These are phyloP conservation scores for Sebastes taczanowskii DNA, from an alignment of 2,797 vertebrate genomes.

Conservation along the genomic window DNA sequence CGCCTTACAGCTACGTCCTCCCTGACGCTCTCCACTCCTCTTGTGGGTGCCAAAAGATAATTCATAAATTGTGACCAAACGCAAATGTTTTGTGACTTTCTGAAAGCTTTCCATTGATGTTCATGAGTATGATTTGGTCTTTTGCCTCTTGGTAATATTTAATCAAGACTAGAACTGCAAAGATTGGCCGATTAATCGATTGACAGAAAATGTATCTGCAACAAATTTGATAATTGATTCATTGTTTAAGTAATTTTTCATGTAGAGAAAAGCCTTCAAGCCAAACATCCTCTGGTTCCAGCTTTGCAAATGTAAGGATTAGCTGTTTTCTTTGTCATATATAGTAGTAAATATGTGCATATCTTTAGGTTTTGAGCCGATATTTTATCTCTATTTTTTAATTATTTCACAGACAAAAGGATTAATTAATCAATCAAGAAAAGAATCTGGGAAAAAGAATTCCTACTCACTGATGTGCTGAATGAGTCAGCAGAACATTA, in stretches of 20 bases:
- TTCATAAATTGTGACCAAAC: not conserved
- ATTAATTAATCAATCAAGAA: no score
- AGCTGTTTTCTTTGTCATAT: not conserved
- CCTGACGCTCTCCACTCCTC: not conserved
- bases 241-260: no score
- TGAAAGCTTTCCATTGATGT: not conserved
- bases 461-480: no score
- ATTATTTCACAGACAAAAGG: no score
- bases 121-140: not conserved
- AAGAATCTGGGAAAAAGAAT: no score
- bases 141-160: not conserved
- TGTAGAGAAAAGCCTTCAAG: no score
- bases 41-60: not conserved
- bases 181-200: not conserved
- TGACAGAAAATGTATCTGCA: no score
- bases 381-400: no score
- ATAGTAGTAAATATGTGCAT: no score
- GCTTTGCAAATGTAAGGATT: not conserved
- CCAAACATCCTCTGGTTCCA: not conserved
- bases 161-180: not conserved
- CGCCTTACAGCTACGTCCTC: not conserved
- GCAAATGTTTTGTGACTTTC: not conserved
- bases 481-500: no score
- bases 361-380: no score
- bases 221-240: no score